A percentile compares a stretch with the other conserved stretches of the same genome.
These are phyloP conservation scores for Poecile montanus DNA, from an alignment of 2,797 vertebrate genomes.

Conservation along the genomic window DNA sequence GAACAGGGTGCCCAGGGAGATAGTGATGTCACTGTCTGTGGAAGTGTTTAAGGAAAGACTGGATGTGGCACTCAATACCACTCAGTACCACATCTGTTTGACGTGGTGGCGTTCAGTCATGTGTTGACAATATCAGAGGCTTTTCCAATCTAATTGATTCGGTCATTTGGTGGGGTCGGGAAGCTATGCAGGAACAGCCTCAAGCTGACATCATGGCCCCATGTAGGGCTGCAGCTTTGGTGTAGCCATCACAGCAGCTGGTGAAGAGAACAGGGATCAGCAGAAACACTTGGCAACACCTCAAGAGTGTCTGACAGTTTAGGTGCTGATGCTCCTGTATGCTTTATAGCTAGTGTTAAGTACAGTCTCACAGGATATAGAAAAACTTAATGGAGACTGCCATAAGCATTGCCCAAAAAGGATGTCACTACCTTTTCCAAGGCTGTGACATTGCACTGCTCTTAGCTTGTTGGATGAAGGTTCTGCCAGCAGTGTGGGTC, in stretches of 20 bases:
- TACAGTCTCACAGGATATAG: neutral
- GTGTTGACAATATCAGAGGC: neutral
- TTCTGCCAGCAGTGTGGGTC: neutral
- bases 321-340: neutral
- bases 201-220: neutral
- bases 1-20: neutral
- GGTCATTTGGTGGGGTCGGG: neutral
- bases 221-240: fast-evolving
- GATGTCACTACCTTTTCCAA: neutral
- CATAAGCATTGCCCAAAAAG: neutral
- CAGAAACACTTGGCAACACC: neutral
- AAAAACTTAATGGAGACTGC: neutral
- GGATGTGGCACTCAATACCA: neutral
- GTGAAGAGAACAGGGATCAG: neutral
- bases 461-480: neutral
- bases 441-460: neutral
- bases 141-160: neutral
- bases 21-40: too few species aligned
- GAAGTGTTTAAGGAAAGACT: neutral
- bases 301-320: neutral
- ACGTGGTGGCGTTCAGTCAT: neutral
- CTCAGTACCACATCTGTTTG: neutral
- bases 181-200: neutral
- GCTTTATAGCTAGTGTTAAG: neutral
- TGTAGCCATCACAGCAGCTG: neutral